A percentile compares a stretch with the other conserved stretches of the same genome.
phyloP scores from a whole-genome alignment of 1,140 invertebrate species.

The Asbolus verrucosus region DNA sequence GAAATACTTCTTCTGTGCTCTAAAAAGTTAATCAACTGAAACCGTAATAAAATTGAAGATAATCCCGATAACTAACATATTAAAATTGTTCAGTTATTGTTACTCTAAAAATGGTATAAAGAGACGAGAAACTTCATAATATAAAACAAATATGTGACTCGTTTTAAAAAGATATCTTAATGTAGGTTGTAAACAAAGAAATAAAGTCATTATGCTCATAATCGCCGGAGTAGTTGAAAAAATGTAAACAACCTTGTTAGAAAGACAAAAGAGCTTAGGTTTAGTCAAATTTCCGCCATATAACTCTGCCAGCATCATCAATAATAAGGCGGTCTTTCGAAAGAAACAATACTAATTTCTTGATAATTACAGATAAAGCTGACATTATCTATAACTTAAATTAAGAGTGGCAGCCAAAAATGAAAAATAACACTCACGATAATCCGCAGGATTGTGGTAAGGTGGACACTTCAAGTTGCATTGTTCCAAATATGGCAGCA shows the following conservation, averaged over 20 bases:
- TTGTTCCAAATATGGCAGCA: slow-evolving; percentile 82
- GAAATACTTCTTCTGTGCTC: too few relatives aligned
- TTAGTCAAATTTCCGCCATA: too few relatives aligned
- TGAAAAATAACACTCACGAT: slow-evolving; percentile 76
- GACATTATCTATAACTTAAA: slow-evolving; percentile 14
- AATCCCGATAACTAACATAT: too few relatives aligned
- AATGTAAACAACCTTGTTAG: slow-evolving; percentile 15
- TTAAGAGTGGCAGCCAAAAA: too few relatives aligned
- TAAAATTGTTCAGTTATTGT: too few relatives aligned
- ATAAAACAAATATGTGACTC: not conserved
- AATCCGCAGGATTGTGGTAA: slow-evolving; percentile 93
- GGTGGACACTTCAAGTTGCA: slow-evolving; percentile 82
- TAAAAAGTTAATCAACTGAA: too few relatives aligned
- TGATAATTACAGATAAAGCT: not conserved
- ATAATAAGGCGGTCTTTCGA: too few relatives aligned
- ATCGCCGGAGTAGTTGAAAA: not conserved
- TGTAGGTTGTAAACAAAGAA: slow-evolving; percentile 13
- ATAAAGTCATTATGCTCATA: not conserved
- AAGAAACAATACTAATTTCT: not conserved
- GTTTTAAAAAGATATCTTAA: not conserved
- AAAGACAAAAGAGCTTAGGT: slow-evolving; percentile 7
- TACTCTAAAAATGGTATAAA: too few relatives aligned
- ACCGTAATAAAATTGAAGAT: too few relatives aligned
- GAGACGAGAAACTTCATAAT: too few relatives aligned
- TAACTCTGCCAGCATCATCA: too few relatives aligned